Conservation (phyloP, 2,113 vertebrate genomes). For the Mesocricetus auratus region DNA sequence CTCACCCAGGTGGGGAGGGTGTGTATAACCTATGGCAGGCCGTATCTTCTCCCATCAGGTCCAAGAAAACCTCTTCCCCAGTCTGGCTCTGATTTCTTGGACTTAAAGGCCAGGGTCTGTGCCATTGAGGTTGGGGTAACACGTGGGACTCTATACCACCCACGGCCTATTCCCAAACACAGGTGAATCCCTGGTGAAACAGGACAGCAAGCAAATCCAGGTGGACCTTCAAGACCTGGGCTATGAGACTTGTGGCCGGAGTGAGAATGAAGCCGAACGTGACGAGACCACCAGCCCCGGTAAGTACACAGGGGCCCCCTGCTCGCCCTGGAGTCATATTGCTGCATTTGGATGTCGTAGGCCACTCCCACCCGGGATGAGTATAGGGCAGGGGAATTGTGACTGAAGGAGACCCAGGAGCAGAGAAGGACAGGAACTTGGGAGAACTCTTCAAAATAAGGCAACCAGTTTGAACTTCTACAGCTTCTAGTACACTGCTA, state of each 20-base stretch:
- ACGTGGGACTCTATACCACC: neutral
- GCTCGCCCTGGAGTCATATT: no score
- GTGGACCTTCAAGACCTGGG: constrained; percentile 97
- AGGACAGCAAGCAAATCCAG: constrained; percentile 93
- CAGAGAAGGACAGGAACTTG: neutral
- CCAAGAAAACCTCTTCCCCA: neutral
- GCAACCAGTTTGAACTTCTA: neutral
- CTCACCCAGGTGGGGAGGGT: neutral
- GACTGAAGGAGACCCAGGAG: neutral
- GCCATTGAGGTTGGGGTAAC: neutral
- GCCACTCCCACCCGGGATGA: neutral
- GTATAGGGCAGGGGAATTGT: neutral
- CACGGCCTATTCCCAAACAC: constrained; percentile 69
- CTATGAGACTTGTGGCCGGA: constrained; percentile 96
- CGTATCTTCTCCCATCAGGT: neutral
- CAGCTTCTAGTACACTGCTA: neutral
- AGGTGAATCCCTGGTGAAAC: constrained; percentile 90
- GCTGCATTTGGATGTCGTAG: neutral
- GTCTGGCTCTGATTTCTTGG: neutral
- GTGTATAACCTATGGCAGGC: neutral
- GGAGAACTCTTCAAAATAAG: neutral
- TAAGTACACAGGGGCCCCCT: constrained; percentile 70
- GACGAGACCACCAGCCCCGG: constrained; percentile 95
- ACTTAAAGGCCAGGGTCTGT: neutral
- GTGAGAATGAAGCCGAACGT: constrained; percentile 95